Evolutionary conservation across 2,888 invertebrate genomes (phyloP).

Genomic region (Eumerus sabulonum): DNA sequence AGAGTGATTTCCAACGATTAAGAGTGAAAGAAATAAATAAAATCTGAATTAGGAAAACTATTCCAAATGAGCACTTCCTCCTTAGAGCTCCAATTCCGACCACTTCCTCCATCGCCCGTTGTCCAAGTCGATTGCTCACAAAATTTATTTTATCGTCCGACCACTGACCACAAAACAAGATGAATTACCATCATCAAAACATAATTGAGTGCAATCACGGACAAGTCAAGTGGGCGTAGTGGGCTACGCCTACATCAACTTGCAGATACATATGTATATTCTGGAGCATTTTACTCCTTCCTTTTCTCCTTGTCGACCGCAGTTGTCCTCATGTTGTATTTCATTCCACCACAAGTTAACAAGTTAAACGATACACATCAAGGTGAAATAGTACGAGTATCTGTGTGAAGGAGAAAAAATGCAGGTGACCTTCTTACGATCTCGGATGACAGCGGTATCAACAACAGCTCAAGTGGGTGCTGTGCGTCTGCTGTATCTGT

Average conservation of each 20-base stretch:
- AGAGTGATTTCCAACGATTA: too few relatives aligned
- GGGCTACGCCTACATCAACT: too few relatives aligned
- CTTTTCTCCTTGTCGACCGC: too few relatives aligned
- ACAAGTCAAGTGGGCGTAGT: conserved; percentile 13
- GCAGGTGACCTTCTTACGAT: conserved; percentile 56
- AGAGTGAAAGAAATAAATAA: too few relatives aligned
- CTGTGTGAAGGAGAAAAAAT: conserved; percentile 11
- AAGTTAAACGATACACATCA: background rate
- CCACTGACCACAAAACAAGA: conserved; percentile 5
- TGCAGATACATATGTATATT: too few relatives aligned
- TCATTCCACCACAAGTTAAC: background rate
- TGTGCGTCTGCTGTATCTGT: conserved; percentile 7
- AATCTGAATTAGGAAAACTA: too few relatives aligned
- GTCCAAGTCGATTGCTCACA: too few relatives aligned
- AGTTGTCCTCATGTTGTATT: background rate
- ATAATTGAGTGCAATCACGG: conserved; percentile 45
- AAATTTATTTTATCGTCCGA: too few relatives aligned
- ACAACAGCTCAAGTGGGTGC: background rate
- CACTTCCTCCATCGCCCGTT: too few relatives aligned
- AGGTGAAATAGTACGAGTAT: conserved; percentile 20
- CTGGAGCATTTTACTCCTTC: too few relatives aligned
- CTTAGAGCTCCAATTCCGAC: too few relatives aligned
- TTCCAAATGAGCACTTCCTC: too few relatives aligned
- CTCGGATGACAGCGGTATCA: background rate
- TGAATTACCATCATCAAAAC: conserved; percentile 20